Percentiles rank a stretch among this genome's conserved stretches.
Conservation (phyloP, 2,888 invertebrate species). For the Laothoe populi region DNA sequence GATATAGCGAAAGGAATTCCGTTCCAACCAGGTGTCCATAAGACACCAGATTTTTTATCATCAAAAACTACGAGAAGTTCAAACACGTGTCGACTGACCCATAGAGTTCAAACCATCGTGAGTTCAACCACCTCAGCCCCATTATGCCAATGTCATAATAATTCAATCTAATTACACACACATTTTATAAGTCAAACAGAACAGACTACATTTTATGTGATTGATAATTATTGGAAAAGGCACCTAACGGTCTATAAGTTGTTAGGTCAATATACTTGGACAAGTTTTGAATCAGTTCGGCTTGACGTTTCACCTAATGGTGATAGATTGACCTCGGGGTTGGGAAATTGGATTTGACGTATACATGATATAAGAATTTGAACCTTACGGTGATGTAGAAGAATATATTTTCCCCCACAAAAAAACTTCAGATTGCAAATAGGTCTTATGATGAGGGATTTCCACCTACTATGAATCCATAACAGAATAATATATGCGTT, state of each 20-base stretch:
- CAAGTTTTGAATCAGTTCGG: neutral
- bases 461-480: too few relatives aligned
- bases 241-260: neutral
- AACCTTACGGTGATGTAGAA: neutral
- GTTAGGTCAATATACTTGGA: slow-evolving; percentile 9
- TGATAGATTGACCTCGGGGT: slow-evolving; percentile 2
- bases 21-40: too few relatives aligned
- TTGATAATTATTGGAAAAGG: slow-evolving; percentile 9
- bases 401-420: slow-evolving; percentile 1
- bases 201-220: slow-evolving; percentile 11
- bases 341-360: neutral
- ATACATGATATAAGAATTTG: neutral
- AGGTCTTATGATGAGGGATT: too few relatives aligned
- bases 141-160: slow-evolving; percentile 27
- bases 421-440: too few relatives aligned
- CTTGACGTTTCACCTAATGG: slow-evolving; percentile 13
- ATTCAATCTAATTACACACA: slow-evolving; percentile 17
- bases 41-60: too few relatives aligned
- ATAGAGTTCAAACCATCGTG: neutral
- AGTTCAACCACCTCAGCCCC: slow-evolving; percentile 15
- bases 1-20: too few relatives aligned
- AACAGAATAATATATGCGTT: too few relatives aligned
- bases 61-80: too few relatives aligned
- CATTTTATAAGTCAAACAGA: slow-evolving; percentile 1
- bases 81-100: neutral